phyloP scores from a whole-genome alignment of 2,888 invertebrate species.

The Drosophila recens region DNA sequence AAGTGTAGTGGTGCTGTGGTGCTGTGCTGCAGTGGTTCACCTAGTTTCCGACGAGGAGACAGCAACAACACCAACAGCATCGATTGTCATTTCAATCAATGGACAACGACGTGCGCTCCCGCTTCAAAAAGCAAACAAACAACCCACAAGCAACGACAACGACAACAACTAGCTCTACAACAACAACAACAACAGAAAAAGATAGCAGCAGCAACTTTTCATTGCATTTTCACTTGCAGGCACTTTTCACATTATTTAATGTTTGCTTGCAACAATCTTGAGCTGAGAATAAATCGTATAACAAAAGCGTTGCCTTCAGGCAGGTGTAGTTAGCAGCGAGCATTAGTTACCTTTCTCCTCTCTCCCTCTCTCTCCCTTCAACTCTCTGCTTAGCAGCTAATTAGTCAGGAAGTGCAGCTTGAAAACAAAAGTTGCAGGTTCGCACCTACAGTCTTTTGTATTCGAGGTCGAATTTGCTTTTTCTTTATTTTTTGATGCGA shows the following conservation, averaged over 20 bases:
- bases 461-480: slow-evolving; percentile 23
- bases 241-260: slow-evolving; percentile 79
- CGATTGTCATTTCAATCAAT: slow-evolving; percentile 78
- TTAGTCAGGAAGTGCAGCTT: slow-evolving; percentile 56
- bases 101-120: slow-evolving; percentile 51
- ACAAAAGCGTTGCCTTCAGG: slow-evolving; percentile 37
- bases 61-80: slow-evolving; percentile 36
- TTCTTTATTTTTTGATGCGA: background rate
- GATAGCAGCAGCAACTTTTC: slow-evolving; percentile 59
- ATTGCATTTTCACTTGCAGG: slow-evolving; percentile 76
- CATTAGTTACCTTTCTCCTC: background rate
- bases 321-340: slow-evolving; percentile 7
- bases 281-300: slow-evolving; percentile 39
- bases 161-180: slow-evolving; percentile 25
- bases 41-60: slow-evolving; percentile 64
- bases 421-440: slow-evolving; percentile 70
- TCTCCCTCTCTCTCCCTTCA: background rate
- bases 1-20: slow-evolving; percentile 11
- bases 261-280: slow-evolving; percentile 53
- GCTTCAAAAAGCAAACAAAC: slow-evolving; percentile 51
- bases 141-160: slow-evolving; percentile 46
- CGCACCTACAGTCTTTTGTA: slow-evolving; percentile 64
- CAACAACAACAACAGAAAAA: slow-evolving; percentile 11
- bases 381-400: slow-evolving; percentile 46
- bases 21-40: slow-evolving; percentile 70